A percentile compares a stretch with the other conserved stretches of the same genome.
These are phyloP conservation scores for Orthosia gothica DNA, from an alignment of 2,888 invertebrate genomes.

Conservation along the genomic window DNA sequence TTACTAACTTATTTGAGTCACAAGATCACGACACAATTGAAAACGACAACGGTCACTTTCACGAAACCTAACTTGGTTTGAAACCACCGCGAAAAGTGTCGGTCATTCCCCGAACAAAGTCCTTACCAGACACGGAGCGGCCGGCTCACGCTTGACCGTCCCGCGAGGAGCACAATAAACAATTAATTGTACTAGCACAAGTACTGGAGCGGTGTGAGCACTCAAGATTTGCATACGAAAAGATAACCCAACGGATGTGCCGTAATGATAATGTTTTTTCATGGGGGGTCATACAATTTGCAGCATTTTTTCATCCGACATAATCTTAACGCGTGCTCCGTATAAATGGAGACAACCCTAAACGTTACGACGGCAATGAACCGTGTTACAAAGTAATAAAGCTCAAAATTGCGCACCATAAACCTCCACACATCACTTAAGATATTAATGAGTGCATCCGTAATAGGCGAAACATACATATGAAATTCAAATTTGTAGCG, in stretches of 20 bases:
- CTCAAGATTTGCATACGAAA: conserved; percentile 88
- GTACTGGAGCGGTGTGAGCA: conserved; percentile 70
- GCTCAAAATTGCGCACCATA: conserved; percentile 77
- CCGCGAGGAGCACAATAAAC: conserved; percentile 59
- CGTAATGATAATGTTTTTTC: conserved; percentile 89
- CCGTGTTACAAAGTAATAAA: conserved; percentile 70
- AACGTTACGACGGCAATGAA: conserved; percentile 60
- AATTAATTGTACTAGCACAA: conserved; percentile 60
- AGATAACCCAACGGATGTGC: conserved; percentile 81
- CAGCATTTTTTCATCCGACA: conserved; percentile 89
- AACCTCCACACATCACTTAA: conserved; percentile 89
- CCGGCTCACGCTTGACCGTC: conserved; percentile 56
- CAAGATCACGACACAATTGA: background rate
- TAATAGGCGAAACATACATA: conserved; percentile 91
- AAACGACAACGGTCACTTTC: background rate
- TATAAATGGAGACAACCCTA: conserved; percentile 79
- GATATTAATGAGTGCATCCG: conserved; percentile 92
- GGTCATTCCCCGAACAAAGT: background rate
- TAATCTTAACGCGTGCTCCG: conserved; percentile 87
- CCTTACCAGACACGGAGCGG: background rate
- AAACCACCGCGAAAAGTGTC: background rate
- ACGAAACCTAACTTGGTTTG: background rate
- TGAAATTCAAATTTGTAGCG: conserved; percentile 91
- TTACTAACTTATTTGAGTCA: background rate
- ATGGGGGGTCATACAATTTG: conserved; percentile 89